phyloP scores from a whole-genome alignment of 2,888 invertebrate species.

The Erebia epiphron region DNA sequence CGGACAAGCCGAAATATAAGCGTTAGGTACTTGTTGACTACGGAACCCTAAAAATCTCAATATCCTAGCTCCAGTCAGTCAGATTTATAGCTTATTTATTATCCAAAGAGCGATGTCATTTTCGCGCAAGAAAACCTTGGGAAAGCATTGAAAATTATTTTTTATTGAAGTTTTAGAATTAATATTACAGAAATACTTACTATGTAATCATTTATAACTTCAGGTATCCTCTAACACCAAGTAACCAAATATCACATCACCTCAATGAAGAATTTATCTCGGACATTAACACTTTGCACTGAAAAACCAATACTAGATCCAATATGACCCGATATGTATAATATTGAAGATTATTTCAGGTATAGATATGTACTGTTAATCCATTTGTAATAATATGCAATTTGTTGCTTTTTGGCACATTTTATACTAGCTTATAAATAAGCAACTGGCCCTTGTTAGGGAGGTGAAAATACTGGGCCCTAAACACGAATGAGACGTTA shows the following conservation, averaged over 20 bases:
- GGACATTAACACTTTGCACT: background rate
- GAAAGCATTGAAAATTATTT: background rate
- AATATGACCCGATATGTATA: slow-evolving; percentile 8
- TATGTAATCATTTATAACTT: background rate
- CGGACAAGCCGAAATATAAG: too few relatives aligned
- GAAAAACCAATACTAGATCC: slow-evolving; percentile 3
- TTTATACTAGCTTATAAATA: slow-evolving; percentile 4
- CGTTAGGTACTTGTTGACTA: too few relatives aligned
- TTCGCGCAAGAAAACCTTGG: background rate
- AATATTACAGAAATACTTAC: background rate
- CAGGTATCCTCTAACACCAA: background rate
- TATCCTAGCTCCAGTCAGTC: too few relatives aligned
- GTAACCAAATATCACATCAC: background rate
- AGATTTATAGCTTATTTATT: background rate
- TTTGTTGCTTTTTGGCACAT: background rate
- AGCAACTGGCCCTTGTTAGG: slow-evolving; percentile 26
- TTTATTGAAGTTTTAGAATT: too few relatives aligned
- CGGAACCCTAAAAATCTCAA: too few relatives aligned
- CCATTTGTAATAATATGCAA: background rate
- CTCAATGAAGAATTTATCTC: background rate
- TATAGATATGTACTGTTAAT: slow-evolving; percentile 10
- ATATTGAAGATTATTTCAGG: background rate
- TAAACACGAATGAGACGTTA: slow-evolving; percentile 23
- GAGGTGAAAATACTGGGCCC: slow-evolving; percentile 38
- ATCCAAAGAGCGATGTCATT: background rate